Evolutionary conservation across 2,888 invertebrate species (phyloP).

Genomic region (Agonopterix subpropinquella): DNA sequence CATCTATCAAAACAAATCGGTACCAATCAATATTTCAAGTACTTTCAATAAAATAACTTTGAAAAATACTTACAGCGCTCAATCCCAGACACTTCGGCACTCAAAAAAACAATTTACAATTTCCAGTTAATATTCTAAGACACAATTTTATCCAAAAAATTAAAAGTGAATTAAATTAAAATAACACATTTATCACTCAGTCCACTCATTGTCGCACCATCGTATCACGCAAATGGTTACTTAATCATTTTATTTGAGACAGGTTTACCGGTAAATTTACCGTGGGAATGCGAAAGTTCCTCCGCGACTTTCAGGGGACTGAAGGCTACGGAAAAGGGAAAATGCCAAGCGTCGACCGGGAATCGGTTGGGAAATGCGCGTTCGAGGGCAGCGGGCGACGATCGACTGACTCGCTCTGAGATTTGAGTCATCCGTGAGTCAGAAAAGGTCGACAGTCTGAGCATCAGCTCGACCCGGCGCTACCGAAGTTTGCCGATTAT

Average conservation of each 20-base stretch:
- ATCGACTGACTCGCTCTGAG: constrained; percentile 35
- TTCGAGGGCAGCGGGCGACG: constrained; percentile 18
- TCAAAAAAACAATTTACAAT: constrained; percentile 12
- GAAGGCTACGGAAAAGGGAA: constrained; percentile 70
- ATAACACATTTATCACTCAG: constrained; percentile 14
- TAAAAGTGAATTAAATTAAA: constrained; percentile 11
- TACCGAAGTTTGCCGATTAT: constrained; percentile 39
- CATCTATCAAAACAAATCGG: constrained; percentile 45
- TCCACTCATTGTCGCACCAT: constrained; percentile 8
- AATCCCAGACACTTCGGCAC: constrained; percentile 17
- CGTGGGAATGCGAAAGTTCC: constrained; percentile 25
- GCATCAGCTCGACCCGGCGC: constrained; percentile 17
- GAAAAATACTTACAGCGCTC: constrained; percentile 32
- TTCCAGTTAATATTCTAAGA: constrained; percentile 2
- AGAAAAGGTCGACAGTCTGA: constrained; percentile 35
- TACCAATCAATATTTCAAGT: constrained; percentile 38
- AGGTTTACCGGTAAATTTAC: constrained; percentile 25
- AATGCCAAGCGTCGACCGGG: constrained; percentile 66
- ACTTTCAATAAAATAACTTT: constrained; percentile 6
- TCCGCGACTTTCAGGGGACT: constrained; percentile 49
- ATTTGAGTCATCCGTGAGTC: constrained; percentile 43
- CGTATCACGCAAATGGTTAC: constrained; percentile 38
- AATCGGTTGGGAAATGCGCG: constrained; percentile 49
- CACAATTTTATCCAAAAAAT: constrained; percentile 11
- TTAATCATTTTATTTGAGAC: constrained; percentile 58